Base-by-base conservation (phyloP, 1,140 invertebrate genomes). In the Plodia interpunctella region DNA sequence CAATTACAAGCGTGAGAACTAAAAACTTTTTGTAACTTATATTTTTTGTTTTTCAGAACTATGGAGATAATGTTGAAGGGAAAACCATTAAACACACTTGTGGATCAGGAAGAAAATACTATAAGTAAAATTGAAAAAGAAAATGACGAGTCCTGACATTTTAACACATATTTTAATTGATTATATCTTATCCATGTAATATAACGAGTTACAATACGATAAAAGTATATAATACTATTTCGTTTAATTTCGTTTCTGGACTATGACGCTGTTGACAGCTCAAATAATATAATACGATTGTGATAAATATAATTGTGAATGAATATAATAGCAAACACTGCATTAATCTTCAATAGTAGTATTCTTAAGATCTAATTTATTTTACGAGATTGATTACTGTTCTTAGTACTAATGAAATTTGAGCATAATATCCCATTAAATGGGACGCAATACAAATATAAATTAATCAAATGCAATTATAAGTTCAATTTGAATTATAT, bases 41-140 rank as follows among this genome's bases (percentile, higher is more conserved):
- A 49, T 44, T 4, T 57, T 49, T 54, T 28, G 60, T 25, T 50
- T 78, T 76, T 51, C 70, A 84, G 81, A 20, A 63, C 52, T 5
- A 85, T 81, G 78, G 78, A 85, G 13, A 44, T 83, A 17, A 58
- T 74, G 59, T 51, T 83, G 17, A 82, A 74, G 57, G 76, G 78
- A 0, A 62, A 66, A 35, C 62, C 61, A 17, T 49, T 80, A 0
- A 77, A 83, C 32, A 15, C 54, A 9, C 44, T 65, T 2, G 13
- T 56, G 2, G 67, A 52, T 21, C 50, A 76, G 65, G 3, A 57
- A 66, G 25, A 62, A 56, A 53, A 19, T 44, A 17, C 6, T 4
- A 44, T 44, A 10, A 2, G 2, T 15, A 44, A 44, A 10, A 17
- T 15, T 15, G 15, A 44, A 10, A 44, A 44, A 44, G 38, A 44